Conservation (phyloP, 2,797 vertebrate genomes). For the Phrynocephalus vlangalii region DNA sequence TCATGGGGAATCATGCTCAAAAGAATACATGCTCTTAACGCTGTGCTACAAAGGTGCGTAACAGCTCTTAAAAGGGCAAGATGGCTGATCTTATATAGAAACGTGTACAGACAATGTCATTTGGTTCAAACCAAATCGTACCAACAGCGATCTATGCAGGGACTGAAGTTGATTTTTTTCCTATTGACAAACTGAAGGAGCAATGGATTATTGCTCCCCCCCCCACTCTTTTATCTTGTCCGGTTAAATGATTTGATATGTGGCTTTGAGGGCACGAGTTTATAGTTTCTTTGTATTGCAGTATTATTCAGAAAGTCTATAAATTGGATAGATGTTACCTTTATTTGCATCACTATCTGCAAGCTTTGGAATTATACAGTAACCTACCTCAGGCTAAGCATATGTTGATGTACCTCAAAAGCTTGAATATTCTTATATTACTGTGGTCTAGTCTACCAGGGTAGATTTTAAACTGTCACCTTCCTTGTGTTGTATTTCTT, state of each 20-base stretch:
- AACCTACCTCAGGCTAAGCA: not conserved
- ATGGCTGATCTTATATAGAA: too few species aligned
- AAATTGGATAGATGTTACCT: not conserved
- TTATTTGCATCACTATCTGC: not conserved
- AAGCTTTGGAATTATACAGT: not conserved
- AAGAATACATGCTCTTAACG: too few species aligned
- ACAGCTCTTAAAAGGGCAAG: too few species aligned
- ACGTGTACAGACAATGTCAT: too few species aligned
- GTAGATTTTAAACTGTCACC: conserved; percentile 15
- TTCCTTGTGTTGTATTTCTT: conserved; percentile 1
- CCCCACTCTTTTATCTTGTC: conserved; percentile 51
- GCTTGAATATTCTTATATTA: not conserved
- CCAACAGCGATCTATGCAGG: conserved; percentile 8
- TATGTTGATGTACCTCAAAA: not conserved
- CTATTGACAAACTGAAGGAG: conserved; percentile 41
- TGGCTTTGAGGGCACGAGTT: not conserved
- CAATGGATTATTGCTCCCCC: conserved; percentile 58
- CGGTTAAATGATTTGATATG: conserved; percentile 37
- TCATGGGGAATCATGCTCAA: too few species aligned
- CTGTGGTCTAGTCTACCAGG: not conserved
- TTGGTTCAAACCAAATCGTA: too few species aligned
- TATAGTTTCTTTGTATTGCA: not conserved
- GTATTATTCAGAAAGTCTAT: not conserved
- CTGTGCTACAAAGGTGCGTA: too few species aligned
- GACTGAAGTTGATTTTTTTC: conserved; percentile 60